phyloP scores from a whole-genome alignment of 2,113 vertebrate species.

The Herpailurus yagouaroundi region DNA sequence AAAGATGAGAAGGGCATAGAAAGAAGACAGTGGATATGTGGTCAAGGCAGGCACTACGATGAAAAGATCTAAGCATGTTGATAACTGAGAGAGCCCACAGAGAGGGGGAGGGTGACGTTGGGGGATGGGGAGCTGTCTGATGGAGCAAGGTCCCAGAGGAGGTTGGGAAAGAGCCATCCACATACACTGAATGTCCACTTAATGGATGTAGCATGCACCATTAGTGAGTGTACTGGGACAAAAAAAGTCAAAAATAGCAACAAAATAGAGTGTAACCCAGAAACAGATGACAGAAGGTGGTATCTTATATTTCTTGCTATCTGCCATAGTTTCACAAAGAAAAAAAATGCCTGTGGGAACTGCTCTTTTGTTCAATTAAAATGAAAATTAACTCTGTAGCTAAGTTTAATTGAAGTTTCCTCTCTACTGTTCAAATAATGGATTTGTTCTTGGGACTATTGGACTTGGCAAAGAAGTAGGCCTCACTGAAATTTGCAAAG shows the following conservation, averaged over 20 bases:
- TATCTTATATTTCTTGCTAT: not conserved
- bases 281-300: not conserved
- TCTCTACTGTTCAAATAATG: slow-evolving; percentile 43
- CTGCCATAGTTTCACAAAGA: not conserved
- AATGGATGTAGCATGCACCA: fast-evolving
- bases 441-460: slow-evolving; percentile 10
- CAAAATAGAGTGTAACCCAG: not conserved
- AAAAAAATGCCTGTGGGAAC: not conserved
- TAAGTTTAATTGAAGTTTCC: slow-evolving; percentile 44
- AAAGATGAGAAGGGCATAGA: not conserved
- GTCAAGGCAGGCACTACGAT: not conserved
- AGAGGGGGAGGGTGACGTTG: fast-evolving
- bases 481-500: slow-evolving; percentile 14
- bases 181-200: not conserved
- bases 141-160: not conserved
- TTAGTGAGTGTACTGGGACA: not conserved
- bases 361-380: slow-evolving; percentile 50
- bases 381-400: slow-evolving; percentile 37
- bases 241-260: not conserved
- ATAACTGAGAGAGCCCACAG: not conserved
- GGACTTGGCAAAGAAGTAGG: not conserved
- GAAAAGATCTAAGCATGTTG: not conserved
- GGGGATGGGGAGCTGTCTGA: not conserved
- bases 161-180: not conserved
- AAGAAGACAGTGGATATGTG: not conserved